Evolutionary conservation across 2,888 invertebrate genomes (phyloP), one percentile per base, ranked within the genome.

Genomic region (Clusia tigrina): DNA sequence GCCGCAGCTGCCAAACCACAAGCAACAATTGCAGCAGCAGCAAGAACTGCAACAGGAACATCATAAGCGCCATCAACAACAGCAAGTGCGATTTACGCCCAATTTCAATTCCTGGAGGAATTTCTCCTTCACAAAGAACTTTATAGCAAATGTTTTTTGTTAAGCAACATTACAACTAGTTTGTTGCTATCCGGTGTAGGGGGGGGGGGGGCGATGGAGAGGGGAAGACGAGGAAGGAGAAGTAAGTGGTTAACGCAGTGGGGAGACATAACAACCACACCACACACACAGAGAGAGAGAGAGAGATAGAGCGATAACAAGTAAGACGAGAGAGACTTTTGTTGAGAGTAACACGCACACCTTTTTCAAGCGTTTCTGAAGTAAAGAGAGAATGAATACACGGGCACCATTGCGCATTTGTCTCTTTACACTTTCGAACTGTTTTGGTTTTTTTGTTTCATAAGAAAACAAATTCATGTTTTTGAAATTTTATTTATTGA

Each of bases 91-190:
- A 64, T 82, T 81, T 63, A 81, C 79, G 71, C 83, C 83, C 71
- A 81, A 73, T 75, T 81, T 82, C 55, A 81, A 81, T 77, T 82
- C 83, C 69, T 83, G 83, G 83, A 81, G 78, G 67, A 82, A 82
- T 78, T 83, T 83, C 68, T 80, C 83, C 69, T 83, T 83, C 73
- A 81, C 83, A 64, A 82, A 83, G 73, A 83, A 82, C 73, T 80
- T 81, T 67, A 83, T 83, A 72, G 77, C 83, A 67, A 82, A 83
- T 71, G 81, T 83, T 42, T 83, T 83, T 74, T 82, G 82, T 78
- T 83, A 79, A 74, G 61, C n/a, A n/a, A n/a, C n/a, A n/a, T n/a
- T n/a, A n/a, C n/a, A n/a, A n/a, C n/a, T n/a, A n/a, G n/a, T n/a
- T n/a, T n/a, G n/a, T n/a, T n/a, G n/a, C n/a, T n/a, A n/a, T n/a